Percentiles rank a stretch among this genome's conserved stretches.
Conservation (phyloP, 2,797 vertebrate species). For the Poeciliopsis paucimaculata region DNA sequence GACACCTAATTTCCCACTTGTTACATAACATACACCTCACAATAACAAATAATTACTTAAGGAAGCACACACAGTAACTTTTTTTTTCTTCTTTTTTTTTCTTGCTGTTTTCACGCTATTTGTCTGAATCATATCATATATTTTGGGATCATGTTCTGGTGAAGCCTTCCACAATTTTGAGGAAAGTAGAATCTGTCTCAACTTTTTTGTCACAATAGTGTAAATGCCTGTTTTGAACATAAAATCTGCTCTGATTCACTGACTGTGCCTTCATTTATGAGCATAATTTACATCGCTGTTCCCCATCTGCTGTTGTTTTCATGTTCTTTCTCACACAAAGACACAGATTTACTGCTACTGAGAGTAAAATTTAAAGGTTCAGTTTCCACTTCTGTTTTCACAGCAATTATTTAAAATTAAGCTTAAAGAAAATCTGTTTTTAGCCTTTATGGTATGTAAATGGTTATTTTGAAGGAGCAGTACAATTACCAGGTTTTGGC, state of each 20-base stretch:
- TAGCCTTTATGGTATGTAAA: constrained; percentile 6
- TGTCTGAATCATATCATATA: constrained; percentile 53
- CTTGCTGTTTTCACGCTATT: constrained; percentile 50
- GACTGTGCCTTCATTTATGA: constrained; percentile 30
- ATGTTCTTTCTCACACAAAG: background rate
- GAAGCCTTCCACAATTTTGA: constrained; percentile 63
- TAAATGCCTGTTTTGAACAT: constrained; percentile 56
- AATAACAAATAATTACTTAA: too few relatives aligned
- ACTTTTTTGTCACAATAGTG: constrained; percentile 56
- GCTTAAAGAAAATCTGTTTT: constrained; percentile 19
- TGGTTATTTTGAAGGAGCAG: constrained; percentile 7
- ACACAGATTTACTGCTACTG: constrained; percentile 16
- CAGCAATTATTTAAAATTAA: constrained; percentile 19
- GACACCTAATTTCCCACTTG: too few relatives aligned
- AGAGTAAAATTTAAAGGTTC: constrained; percentile 5
- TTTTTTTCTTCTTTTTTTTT: too few relatives aligned
- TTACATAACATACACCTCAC: too few relatives aligned
- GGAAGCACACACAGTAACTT: too few relatives aligned
- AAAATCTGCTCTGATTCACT: constrained; percentile 59
- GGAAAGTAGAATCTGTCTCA: constrained; percentile 65
- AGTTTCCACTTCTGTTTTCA: constrained; percentile 19
- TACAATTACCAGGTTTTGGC: background rate
- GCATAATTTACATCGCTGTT: constrained; percentile 18
- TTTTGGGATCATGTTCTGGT: constrained; percentile 60
- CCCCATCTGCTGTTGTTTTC: constrained; percentile 7